phyloP scores from a whole-genome alignment of 2,797 vertebrate genomes.

The Gadopsis marmoratus region DNA sequence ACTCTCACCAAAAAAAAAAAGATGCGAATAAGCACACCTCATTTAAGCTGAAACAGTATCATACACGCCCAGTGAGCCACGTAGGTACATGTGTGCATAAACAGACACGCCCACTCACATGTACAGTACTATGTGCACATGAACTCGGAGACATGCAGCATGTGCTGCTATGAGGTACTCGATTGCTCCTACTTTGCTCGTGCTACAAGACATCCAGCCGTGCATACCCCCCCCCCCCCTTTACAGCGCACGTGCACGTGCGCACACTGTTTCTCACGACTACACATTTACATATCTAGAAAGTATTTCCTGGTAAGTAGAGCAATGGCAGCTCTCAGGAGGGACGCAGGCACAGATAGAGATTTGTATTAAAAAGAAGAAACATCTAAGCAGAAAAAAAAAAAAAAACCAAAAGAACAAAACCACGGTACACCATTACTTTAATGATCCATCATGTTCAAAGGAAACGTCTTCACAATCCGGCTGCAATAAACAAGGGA shows the following conservation, averaged over 20 bases:
- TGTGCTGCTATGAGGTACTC: slow-evolving; percentile 48
- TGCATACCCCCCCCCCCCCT: slow-evolving; percentile 25
- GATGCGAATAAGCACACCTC: neutral
- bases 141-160: slow-evolving; percentile 11
- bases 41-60: slow-evolving; percentile 5
- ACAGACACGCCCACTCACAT: slow-evolving; percentile 32
- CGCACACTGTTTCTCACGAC: slow-evolving; percentile 60
- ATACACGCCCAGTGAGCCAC: slow-evolving; percentile 35
- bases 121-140: slow-evolving; percentile 21
- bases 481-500: slow-evolving; percentile 81
- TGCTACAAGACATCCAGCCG: slow-evolving; percentile 56
- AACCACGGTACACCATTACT: slow-evolving; percentile 83
- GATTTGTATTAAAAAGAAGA: slow-evolving; percentile 81
- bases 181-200: slow-evolving; percentile 52
- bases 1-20: neutral
- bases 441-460: slow-evolving; percentile 87
- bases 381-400: slow-evolving; percentile 80
- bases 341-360: slow-evolving; percentile 79
- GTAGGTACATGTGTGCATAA: slow-evolving; percentile 29
- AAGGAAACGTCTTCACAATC: slow-evolving; percentile 82
- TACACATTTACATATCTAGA: slow-evolving; percentile 84
- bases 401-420: slow-evolving; percentile 75
- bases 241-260: slow-evolving; percentile 26
- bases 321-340: slow-evolving; percentile 84
- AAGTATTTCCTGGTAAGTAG: slow-evolving; percentile 87